These are phyloP conservation scores for Doryteuthis pealeii DNA, from an alignment of 1,140 invertebrate species.

Conservation along the genomic window DNA sequence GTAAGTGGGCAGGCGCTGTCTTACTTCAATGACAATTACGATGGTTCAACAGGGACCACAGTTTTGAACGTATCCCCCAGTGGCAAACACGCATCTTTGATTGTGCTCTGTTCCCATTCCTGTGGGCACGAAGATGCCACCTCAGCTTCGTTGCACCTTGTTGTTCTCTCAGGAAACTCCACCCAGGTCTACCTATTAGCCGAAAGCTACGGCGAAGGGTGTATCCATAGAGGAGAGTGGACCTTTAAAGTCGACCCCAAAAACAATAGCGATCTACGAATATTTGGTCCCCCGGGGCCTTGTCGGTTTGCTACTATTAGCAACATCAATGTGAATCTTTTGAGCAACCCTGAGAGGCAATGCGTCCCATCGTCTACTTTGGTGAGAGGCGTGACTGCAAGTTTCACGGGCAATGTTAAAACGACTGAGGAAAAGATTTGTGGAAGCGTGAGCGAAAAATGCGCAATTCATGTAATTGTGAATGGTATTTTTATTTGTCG, in stretches of 20 bases:
- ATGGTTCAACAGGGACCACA: neutral
- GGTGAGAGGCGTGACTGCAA: slow-evolving; percentile 6
- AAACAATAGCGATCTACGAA: slow-evolving; percentile 13
- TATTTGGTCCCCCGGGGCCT: slow-evolving; percentile 35
- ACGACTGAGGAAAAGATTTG: slow-evolving; percentile 22
- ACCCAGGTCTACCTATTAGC: slow-evolving; percentile 16
- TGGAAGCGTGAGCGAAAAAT: slow-evolving; percentile 28
- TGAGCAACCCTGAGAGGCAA: slow-evolving; percentile 13
- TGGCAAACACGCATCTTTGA: slow-evolving; percentile 20
- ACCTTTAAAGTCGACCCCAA: slow-evolving; percentile 25
- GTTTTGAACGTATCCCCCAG: slow-evolving; percentile 18
- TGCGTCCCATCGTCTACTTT: slow-evolving; percentile 28
- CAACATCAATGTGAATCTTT: slow-evolving; percentile 22
- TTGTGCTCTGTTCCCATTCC: slow-evolving; percentile 42
- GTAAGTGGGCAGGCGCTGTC: neutral
- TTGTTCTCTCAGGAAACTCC: slow-evolving; percentile 18
- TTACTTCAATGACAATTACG: neutral
- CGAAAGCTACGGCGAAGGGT: slow-evolving; percentile 21
- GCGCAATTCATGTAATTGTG: slow-evolving; percentile 27
- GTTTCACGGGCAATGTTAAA: slow-evolving; percentile 22
- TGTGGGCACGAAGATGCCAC: slow-evolving; percentile 35
- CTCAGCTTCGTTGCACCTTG: slow-evolving; percentile 28
- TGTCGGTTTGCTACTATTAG: slow-evolving; percentile 36
- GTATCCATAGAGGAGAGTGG: slow-evolving; percentile 31
- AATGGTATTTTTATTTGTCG: slow-evolving; percentile 24